Conservation (phyloP, 2,888 invertebrate genomes). For the Salpingus planirostris region DNA sequence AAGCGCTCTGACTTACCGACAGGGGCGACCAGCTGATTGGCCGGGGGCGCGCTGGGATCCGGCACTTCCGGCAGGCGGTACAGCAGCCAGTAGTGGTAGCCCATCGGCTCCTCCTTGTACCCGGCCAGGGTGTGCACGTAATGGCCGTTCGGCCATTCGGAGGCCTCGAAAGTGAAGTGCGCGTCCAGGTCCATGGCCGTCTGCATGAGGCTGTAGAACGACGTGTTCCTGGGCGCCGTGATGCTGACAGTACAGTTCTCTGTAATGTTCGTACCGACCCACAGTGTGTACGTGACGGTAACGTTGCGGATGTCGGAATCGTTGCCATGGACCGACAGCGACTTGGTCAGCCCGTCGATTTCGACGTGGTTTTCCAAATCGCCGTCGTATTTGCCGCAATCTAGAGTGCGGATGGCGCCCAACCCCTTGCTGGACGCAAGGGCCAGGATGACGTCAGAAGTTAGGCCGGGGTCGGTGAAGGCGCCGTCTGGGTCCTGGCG, state of each 20-base stretch:
- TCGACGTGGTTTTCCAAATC: slow-evolving; percentile 41
- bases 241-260: slow-evolving; percentile 71
- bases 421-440: slow-evolving; percentile 60
- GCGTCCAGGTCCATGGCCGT: slow-evolving; percentile 74
- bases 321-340: slow-evolving; percentile 39
- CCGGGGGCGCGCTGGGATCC: slow-evolving; percentile 71
- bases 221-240: slow-evolving; percentile 62
- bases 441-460: slow-evolving; percentile 73
- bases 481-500: slow-evolving; percentile 71
- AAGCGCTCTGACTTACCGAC: slow-evolving; percentile 74
- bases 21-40: slow-evolving; percentile 79
- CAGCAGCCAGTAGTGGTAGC: slow-evolving; percentile 83
- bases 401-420: slow-evolving; percentile 53
- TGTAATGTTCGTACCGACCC: slow-evolving; percentile 81
- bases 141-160: slow-evolving; percentile 88
- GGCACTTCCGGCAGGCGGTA: slow-evolving; percentile 75
- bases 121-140: slow-evolving; percentile 82
- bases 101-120: slow-evolving; percentile 70
- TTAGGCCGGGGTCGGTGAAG: slow-evolving; percentile 66
- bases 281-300: slow-evolving; percentile 74
- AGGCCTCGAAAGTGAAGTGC: slow-evolving; percentile 52
- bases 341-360: slow-evolving; percentile 36
- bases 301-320: slow-evolving; percentile 60
- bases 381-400: slow-evolving; percentile 42
- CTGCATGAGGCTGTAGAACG: slow-evolving; percentile 60